Conservation (phyloP, 1,140 invertebrate species). For the Bombus pyrosoma region DNA sequence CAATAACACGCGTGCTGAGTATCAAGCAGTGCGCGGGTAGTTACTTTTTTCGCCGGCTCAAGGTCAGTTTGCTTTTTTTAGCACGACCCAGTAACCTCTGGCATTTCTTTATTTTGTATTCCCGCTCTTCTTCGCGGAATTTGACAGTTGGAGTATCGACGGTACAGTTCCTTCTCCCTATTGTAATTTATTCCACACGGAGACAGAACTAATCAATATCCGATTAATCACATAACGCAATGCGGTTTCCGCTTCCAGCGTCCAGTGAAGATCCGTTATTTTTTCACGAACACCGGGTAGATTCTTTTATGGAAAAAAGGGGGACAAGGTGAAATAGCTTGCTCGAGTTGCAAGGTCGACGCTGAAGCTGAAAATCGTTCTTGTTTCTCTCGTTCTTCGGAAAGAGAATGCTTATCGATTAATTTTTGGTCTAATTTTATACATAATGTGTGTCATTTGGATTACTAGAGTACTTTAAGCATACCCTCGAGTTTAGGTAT, state of each 20-base stretch:
- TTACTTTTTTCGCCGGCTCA: conserved; percentile 4
- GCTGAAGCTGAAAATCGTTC: conserved; percentile 29
- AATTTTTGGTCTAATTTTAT: not conserved
- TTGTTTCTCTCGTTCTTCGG: not conserved
- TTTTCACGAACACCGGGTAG: not conserved
- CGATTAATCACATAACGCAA: conserved; percentile 18
- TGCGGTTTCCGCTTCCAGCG: not conserved
- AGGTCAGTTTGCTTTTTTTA: conserved; percentile 16
- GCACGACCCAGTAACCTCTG: conserved; percentile 35
- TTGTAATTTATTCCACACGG: not conserved
- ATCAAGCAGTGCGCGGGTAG: not conserved
- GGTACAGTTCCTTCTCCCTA: not conserved
- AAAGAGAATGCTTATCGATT: not conserved
- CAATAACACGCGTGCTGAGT: not conserved
- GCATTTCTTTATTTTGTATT: conserved; percentile 42
- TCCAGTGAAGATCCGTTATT: not conserved
- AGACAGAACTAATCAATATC: conserved; percentile 27
- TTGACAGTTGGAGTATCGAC: not conserved
- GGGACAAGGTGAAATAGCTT: conserved; percentile 48
- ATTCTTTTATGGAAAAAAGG: conserved; percentile 26
- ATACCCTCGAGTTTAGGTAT: no score
- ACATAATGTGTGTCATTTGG: not conserved
- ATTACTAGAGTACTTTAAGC: not conserved
- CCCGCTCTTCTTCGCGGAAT: not conserved
- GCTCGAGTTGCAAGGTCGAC: conserved; percentile 25